phyloP scores from a whole-genome alignment of 1,140 invertebrate genomes.

The Philotrypesis tridentata region DNA sequence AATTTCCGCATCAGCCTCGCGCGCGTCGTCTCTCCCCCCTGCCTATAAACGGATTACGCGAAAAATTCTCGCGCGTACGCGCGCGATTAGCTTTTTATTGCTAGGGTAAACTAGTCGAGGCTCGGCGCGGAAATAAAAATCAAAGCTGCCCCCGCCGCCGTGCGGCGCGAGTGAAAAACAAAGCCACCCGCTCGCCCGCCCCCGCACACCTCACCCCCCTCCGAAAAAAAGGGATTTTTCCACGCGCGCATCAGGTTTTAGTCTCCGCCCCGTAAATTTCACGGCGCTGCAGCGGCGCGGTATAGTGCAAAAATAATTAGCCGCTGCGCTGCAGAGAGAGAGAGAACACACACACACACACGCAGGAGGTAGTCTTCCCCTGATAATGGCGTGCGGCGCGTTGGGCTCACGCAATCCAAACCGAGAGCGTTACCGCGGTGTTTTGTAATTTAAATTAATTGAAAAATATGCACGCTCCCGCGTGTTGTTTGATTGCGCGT shows the following conservation, averaged over 20 bases:
- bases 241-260: conserved; percentile 9
- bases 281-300: conserved; percentile 16
- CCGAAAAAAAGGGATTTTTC: background rate
- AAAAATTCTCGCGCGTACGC: background rate
- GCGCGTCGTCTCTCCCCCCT: no score
- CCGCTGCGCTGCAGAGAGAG: no score
- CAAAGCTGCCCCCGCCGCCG: no score
- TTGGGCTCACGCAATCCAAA: background rate
- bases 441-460: conserved; percentile 71
- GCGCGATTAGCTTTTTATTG: conserved; percentile 36
- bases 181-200: no score
- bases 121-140: conserved; percentile 12
- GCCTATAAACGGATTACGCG: background rate
- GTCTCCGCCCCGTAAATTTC: conserved; percentile 46
- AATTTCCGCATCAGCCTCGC: no score
- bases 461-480: conserved; percentile 67
- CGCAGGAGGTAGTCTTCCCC: conserved; percentile 20
- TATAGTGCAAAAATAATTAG: conserved; percentile 64
- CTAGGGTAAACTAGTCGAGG: conserved; percentile 6
- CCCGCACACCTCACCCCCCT: no score
- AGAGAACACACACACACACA: no score
- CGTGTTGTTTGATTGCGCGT: conserved; percentile 56
- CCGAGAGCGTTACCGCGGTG: conserved; percentile 57
- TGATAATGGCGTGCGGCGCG: conserved; percentile 22
- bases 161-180: background rate